Base-by-base conservation (phyloP, 1,140 invertebrate species). In the Drosophila erecta region DNA sequence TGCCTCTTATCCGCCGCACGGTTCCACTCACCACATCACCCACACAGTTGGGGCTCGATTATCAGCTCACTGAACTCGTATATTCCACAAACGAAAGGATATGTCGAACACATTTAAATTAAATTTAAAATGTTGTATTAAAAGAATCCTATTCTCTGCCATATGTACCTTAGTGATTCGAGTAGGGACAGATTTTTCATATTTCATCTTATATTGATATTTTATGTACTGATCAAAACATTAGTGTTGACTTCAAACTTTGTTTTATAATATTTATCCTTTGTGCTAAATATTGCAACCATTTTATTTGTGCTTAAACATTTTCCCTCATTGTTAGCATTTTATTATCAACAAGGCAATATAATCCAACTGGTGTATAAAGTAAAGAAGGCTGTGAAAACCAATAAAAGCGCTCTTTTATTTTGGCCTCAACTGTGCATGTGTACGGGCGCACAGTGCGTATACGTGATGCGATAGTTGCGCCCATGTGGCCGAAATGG, bases 401-500 rank as follows among this genome's bases (percentile, higher is more conserved):
- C 30, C 30, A 30, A 33, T 33, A 50, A 50, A 50, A 15, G 7
- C 8, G 10, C 7, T 3, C 4, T 35, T 51, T 57, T 15, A 12
- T 33, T 30, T 11, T 22, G 37, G 8, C 17, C 14, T 1, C 3
- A 4, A 14, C 27, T 41, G 53, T 58, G 12, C 3, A 15, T 30
- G 11, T 24, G 60, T 17, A 12, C 15, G 20, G 59, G 58, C 8
- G 2, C 27, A 56, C 64, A 10, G 6, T 24, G 8, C 65, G 50
- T 70, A 70, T 70, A 70, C 66, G 66, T 70, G 50, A 35, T 57
- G 54, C 5, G 46, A 40, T 46, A 37, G 22, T 46, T 43, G 8
- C 20, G 6, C 64, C 41, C 51, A 35, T 35, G 41, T 43, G 51
- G 51, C 41, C 65, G 22, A 70, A 40, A 40, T 49, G 60, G 57